These are phyloP conservation scores for Trichopria drosophilae DNA, from an alignment of 2,888 invertebrate species.

Conservation along the genomic window DNA sequence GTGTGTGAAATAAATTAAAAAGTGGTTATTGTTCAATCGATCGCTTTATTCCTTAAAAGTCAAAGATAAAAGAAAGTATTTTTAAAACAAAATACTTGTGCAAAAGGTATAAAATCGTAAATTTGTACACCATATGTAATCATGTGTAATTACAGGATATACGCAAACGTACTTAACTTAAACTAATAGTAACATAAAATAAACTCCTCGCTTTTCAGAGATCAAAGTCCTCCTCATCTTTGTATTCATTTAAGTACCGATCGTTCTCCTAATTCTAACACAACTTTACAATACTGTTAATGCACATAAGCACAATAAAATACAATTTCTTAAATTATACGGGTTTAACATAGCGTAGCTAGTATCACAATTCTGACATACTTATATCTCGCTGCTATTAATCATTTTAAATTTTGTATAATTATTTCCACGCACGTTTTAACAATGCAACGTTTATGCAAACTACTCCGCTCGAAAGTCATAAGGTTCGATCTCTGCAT, in stretches of 20 bases:
- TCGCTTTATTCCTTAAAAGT: constrained; percentile 21
- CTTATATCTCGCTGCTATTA: constrained; percentile 11
- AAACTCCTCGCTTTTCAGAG: constrained; percentile 51
- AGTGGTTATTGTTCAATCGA: constrained; percentile 17
- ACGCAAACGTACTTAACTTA: constrained; percentile 40
- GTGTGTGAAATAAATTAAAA: constrained; percentile 2
- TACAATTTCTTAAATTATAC: background rate
- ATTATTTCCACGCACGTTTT: constrained; percentile 10
- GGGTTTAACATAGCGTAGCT: constrained; percentile 36
- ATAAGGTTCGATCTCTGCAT: too few species aligned
- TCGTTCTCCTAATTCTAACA: constrained; percentile 10
- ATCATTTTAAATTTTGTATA: constrained; percentile 14
- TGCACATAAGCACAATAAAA: background rate
- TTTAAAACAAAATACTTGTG: constrained; percentile 58
- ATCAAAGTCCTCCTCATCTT: constrained; percentile 42
- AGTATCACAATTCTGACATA: constrained; percentile 54
- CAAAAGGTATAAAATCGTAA: constrained; percentile 49
- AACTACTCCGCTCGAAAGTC: too few species aligned
- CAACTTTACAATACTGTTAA: too few species aligned
- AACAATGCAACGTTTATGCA: too few species aligned
- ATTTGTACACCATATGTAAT: constrained; percentile 51
- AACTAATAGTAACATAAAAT: constrained; percentile 45
- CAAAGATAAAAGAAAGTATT: constrained; percentile 47
- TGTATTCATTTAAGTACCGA: constrained; percentile 12
- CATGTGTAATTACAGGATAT: constrained; percentile 44